Evolutionary conservation across 2,113 vertebrate species (phyloP), one percentile per base, ranked within the genome.

Genomic region (Thymallus thymallus): DNA sequence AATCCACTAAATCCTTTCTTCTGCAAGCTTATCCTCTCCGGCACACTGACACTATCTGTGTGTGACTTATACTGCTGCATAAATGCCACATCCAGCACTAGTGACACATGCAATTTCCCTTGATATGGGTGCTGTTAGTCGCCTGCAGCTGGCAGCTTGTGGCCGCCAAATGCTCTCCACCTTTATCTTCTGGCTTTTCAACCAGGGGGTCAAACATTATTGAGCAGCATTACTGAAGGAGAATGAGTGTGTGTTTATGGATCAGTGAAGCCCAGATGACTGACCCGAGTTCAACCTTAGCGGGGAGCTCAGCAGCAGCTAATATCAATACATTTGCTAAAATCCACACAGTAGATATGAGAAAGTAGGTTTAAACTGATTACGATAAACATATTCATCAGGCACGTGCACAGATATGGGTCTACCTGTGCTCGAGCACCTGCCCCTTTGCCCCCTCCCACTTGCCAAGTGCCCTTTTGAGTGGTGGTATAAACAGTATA

Each of bases 141-240:
- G 55, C 64, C 71, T 73, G 65, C 74, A 26, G 68, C 80, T 79
- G 77, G 58, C 29, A 68, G 76, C 73, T 73, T 71, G 74, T 65
- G 46, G 35, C 35, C 35, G 1, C 13, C 3, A 71, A 76, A 79
- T 64, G 67, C 74, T 76, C 56, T 73, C 75, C 16, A 64, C 72
- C 76, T 84, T 41, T 41, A 7, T 41, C 7, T 9, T 41, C 7
- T 41, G 35, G 35, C 7, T 41, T 41, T 86, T 83, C 80, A 79
- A 76, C 83, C 76, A 68, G 83, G 82, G 82, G 86, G 87, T 88
- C 84, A 78, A 87, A 77, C 68, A 80, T 84, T 90, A 86, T 84
- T 80, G 86, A 88, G 77, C 81, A 72, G 70, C 62, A 81, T 82
- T 74, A 80, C 78, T 72, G 82, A 87, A 41, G 74, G 84, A 75